Evolutionary conservation across 92 coral and sea anemone genomes (phyloP).

Genomic region (Epizoanthus illoricatus): DNA sequence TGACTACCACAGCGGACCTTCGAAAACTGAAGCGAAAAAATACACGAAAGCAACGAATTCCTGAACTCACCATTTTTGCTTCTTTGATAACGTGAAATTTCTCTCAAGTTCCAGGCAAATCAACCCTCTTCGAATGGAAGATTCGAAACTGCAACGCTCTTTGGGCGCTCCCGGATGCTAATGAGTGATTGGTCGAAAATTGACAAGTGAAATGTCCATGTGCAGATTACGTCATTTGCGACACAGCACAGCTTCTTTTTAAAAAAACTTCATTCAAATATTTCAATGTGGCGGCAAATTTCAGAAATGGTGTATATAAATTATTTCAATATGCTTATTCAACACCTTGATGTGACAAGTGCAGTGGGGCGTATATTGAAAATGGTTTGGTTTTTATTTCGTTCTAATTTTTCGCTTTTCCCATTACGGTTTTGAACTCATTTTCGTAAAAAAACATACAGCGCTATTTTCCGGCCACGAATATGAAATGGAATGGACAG

Average conservation of each 20-base stretch:
- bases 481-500: no score
- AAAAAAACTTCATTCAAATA: constrained; percentile 1
- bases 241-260: constrained; percentile 5
- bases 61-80: constrained; percentile 32
- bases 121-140: constrained; percentile 39
- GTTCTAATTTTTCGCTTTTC: no score
- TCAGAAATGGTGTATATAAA: no score
- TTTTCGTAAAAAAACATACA: no score
- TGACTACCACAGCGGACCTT: not conserved
- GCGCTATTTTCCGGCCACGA: no score
- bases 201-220: constrained; percentile 24
- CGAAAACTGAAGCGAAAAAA: not conserved
- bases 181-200: constrained; percentile 31
- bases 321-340: no score
- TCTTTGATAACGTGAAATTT: constrained; percentile 5
- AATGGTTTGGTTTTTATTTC: no score
- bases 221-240: constrained; percentile 39
- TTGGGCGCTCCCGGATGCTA: constrained; percentile 48
- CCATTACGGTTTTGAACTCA: no score
- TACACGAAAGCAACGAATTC: not conserved
- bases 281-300: no score
- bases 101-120: not conserved
- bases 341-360: no score
- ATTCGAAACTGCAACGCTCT: constrained; percentile 43
- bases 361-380: no score